Evolutionary conservation across 2,797 vertebrate species (phyloP).

Genomic region (Iguana delicatissima): DNA sequence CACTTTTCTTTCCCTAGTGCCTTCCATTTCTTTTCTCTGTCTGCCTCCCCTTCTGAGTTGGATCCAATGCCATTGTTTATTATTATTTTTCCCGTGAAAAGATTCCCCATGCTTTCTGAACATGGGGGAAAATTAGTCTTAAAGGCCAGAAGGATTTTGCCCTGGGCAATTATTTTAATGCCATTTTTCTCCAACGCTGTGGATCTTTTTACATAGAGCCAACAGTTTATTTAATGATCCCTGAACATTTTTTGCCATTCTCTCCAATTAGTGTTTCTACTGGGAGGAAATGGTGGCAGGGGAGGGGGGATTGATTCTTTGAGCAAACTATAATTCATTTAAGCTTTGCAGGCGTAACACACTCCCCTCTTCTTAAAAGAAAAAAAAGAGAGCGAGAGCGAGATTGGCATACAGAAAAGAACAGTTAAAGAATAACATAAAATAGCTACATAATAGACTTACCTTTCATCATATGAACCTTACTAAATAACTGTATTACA

Average conservation of each 20-base stretch:
- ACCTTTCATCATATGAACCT: background rate
- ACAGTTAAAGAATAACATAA: constrained; percentile 4
- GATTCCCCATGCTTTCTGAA: background rate
- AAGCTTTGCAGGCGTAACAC: constrained; percentile 31
- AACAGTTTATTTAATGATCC: constrained; percentile 55
- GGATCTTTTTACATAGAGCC: constrained; percentile 52
- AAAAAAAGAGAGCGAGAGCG: background rate
- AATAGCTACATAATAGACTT: background rate
- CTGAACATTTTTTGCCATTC: constrained; percentile 56
- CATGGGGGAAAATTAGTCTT: constrained; percentile 21
- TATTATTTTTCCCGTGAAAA: constrained; percentile 29
- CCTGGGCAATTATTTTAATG: constrained; percentile 36
- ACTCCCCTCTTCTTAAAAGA: too few species aligned
- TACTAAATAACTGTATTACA: constrained; percentile 15
- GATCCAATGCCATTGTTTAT: constrained; percentile 28
- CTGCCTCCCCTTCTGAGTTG: background rate
- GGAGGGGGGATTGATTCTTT: constrained; percentile 29
- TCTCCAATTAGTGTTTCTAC: constrained; percentile 56
- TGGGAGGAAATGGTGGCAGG: constrained; percentile 22
- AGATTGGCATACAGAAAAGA: background rate
- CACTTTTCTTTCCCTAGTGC: background rate
- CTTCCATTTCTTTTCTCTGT: background rate
- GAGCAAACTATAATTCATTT: constrained; percentile 41
- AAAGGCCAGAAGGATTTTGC: constrained; percentile 24
- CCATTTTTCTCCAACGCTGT: constrained; percentile 41